phyloP scores from a whole-genome alignment of 2,888 invertebrate genomes.

The Dynastes grantii region DNA sequence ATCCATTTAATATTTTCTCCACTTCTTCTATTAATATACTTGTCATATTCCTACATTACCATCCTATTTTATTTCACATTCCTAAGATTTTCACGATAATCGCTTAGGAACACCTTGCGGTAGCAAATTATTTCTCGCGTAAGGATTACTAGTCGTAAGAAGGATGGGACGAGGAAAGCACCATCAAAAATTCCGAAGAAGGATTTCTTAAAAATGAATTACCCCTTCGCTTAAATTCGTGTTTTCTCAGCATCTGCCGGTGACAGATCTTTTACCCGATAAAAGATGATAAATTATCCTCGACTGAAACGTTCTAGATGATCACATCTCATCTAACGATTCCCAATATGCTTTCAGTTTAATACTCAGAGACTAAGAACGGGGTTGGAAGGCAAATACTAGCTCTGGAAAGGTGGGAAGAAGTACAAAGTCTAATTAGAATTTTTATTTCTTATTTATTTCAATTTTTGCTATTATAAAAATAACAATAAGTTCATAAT shows the following conservation, averaged over 20 bases:
- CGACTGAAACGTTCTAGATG: neutral
- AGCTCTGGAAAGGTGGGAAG: too few relatives aligned
- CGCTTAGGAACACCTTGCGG: neutral
- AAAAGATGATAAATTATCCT: conserved; percentile 22
- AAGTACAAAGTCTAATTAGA: neutral
- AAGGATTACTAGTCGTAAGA: neutral
- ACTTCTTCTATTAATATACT: too few relatives aligned
- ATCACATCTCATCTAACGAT: neutral
- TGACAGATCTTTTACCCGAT: conserved; percentile 23
- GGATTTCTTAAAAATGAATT: neutral
- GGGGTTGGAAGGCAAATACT: neutral
- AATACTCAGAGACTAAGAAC: neutral
- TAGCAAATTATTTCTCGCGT: neutral
- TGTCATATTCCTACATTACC: too few relatives aligned
- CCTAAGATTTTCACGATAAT: neutral
- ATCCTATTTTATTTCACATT: too few relatives aligned
- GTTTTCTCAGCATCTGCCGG: conserved; percentile 7
- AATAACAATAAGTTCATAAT: conserved; percentile 31
- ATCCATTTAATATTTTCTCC: too few relatives aligned
- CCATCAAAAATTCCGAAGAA: neutral
- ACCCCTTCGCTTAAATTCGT: conserved; percentile 8
- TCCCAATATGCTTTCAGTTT: neutral
- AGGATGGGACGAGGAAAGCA: neutral
- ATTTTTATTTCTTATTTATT: neutral
- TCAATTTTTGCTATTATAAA: conserved; percentile 34